A percentile compares a stretch with the other conserved stretches of the same genome.
These are phyloP conservation scores for Noctua janthe DNA, from an alignment of 2,888 invertebrate species.

Conservation along the genomic window DNA sequence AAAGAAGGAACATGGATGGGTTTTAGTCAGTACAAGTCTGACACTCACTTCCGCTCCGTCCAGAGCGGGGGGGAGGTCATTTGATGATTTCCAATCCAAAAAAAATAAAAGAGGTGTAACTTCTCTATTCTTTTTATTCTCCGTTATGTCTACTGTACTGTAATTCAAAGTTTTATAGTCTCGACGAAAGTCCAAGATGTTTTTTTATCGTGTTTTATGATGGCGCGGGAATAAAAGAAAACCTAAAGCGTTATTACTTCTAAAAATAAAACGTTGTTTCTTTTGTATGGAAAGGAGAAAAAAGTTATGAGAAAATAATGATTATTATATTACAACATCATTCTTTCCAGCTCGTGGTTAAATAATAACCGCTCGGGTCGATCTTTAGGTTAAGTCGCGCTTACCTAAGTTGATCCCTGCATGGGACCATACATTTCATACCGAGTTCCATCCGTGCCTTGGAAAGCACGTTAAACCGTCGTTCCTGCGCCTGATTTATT, in stretches of 20 bases:
- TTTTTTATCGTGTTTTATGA: conserved; percentile 50
- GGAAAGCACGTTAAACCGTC: too few relatives aligned
- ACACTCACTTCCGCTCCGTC: too few relatives aligned
- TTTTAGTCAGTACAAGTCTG: too few relatives aligned
- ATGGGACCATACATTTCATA: too few relatives aligned
- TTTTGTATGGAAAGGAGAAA: not conserved
- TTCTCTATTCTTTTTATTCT: not conserved
- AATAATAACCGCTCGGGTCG: not conserved
- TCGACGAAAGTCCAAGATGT: conserved; percentile 35
- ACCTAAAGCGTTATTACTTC: not conserved
- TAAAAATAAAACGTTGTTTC: conserved; percentile 5
- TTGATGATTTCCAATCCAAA: too few relatives aligned
- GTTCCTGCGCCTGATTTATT: too few relatives aligned
- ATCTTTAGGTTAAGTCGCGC: not conserved
- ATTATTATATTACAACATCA: not conserved
- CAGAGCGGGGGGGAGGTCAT: too few relatives aligned
- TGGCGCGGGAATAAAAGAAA: conserved; percentile 34
- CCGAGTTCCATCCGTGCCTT: too few relatives aligned
- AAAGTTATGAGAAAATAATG: not conserved
- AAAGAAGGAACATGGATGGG: too few relatives aligned
- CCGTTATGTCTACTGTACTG: conserved; percentile 20
- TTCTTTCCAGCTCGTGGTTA: not conserved
- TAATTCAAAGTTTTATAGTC: conserved; percentile 56
- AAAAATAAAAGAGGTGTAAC: not conserved
- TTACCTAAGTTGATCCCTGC: not conserved